A percentile compares a stretch with the other conserved stretches of the same genome.
phyloP scores from a whole-genome alignment of 2,888 invertebrate species.

The Podabrus alpinus region DNA sequence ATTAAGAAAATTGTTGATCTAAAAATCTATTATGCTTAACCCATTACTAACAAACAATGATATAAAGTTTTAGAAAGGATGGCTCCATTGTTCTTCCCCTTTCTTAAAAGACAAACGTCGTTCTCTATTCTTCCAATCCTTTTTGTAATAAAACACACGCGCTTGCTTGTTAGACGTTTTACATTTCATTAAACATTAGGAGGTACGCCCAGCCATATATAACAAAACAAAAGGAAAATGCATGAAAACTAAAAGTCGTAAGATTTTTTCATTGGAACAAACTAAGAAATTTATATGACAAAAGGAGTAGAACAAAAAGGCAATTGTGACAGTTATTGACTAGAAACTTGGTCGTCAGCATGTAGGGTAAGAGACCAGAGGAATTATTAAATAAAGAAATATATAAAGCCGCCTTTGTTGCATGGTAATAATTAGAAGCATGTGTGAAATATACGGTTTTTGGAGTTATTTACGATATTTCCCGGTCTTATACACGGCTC shows the following conservation, averaged over 20 bases:
- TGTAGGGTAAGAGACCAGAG: background rate
- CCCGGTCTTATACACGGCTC: conserved; percentile 36
- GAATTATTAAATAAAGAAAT: conserved; percentile 18
- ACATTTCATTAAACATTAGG: conserved; percentile 49
- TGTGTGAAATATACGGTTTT: conserved; percentile 40
- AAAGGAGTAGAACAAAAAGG: background rate
- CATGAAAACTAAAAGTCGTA: conserved; percentile 30
- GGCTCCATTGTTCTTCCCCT: conserved; percentile 42
- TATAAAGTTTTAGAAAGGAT: conserved; percentile 40
- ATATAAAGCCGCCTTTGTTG: conserved; percentile 36
- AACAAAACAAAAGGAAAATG: conserved; percentile 29
- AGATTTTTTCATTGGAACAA: conserved; percentile 20
- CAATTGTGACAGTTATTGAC: conserved; percentile 11
- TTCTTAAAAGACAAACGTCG: conserved; percentile 44
- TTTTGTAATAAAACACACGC: conserved; percentile 48
- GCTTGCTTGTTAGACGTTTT: conserved; percentile 47
- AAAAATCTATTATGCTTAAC: conserved; percentile 23
- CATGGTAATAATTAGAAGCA: conserved; percentile 46
- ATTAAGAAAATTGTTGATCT: background rate
- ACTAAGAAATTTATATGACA: conserved; percentile 16
- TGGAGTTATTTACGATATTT: conserved; percentile 42
- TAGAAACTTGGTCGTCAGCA: background rate
- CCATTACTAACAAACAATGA: conserved; percentile 37
- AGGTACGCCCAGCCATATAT: conserved; percentile 37
- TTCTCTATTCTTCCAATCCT: conserved; percentile 47